Evolutionary conservation across 2,797 vertebrate species (phyloP), one percentile per base, ranked within the genome.

Genomic region (Sorex maritimensis): DNA sequence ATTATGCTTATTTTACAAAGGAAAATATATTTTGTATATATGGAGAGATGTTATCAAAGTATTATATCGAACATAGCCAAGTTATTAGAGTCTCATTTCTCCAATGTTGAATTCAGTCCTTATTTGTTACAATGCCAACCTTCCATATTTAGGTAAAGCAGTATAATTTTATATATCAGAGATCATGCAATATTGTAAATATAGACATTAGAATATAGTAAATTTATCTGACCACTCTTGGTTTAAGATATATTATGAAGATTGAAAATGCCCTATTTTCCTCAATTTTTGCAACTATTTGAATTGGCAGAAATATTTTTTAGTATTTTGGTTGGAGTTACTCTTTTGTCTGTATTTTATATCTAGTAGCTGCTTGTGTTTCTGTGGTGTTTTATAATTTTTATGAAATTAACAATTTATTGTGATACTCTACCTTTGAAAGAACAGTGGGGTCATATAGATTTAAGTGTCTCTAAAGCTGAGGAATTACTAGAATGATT

Each of bases 131-230:
- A 74, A 68, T 63, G 72, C 11, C 24, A 71, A 3, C 1, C 84
- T 89, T 85, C 58, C 90, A 23, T 75, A 6, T 84, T 89, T 71
- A 69, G 58, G 86, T 72, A 55, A 90, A 93, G 77, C 30, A 82
- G 55, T 30, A 41, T n/a, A 69, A 55, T 84, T 92, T 44, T 75
- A 85, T 79, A 65, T 82, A 63, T 67, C 34, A 49, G 68, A 34
- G 41, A 58, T 81, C 13, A 73, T 69, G 55, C n/a, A 71, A 86
- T 19, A 23, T 5, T 61, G 0, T 63, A 69, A 41, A 34, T 67
- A 74, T 55, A 72, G 13, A 58, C 19, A 58, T 58, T 86, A 74
- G 75, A 81, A 83, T 78, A 71, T 6, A 87, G 0, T 63, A 23
- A 77, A 10, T 28, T 63, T 88, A 26, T 86, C 19, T 92, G 24